phyloP scores from a whole-genome alignment of 2,888 invertebrate genomes.

The Heliconius erato region DNA sequence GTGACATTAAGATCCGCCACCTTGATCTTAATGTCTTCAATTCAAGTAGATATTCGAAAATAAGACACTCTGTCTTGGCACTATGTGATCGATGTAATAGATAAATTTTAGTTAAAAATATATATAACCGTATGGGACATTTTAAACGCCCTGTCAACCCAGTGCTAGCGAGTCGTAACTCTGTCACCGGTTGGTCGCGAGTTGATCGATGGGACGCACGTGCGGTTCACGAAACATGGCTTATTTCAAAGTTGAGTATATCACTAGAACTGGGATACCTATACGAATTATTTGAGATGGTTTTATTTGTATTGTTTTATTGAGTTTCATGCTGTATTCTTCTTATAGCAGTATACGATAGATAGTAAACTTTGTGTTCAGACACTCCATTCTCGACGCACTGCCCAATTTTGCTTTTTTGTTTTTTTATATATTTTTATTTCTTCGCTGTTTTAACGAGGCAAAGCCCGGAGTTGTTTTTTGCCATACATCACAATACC shows the following conservation, averaged over 20 bases:
- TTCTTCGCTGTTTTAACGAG: no score
- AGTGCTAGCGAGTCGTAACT: slow-evolving; percentile 15
- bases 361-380: neutral
- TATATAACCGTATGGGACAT: neutral
- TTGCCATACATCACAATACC: neutral
- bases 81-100: neutral
- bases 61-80: no score
- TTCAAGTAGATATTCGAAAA: neutral
- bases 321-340: no score
- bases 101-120: neutral
- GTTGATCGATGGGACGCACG: slow-evolving; percentile 23
- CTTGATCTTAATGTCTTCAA: neutral
- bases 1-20: no score
- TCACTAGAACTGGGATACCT: neutral
- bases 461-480: no score
- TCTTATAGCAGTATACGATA: neutral
- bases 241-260: neutral
- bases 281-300: neutral
- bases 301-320: no score
- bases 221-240: slow-evolving; percentile 13
- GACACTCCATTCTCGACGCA: neutral
- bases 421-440: no score
- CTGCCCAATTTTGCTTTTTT: no score
- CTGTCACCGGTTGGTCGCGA: neutral
- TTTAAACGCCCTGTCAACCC: slow-evolving; percentile 2